Evolutionary conservation across 2,888 invertebrate species (phyloP), one percentile per base, ranked within the genome.

Genomic region (Volucella bombylans): DNA sequence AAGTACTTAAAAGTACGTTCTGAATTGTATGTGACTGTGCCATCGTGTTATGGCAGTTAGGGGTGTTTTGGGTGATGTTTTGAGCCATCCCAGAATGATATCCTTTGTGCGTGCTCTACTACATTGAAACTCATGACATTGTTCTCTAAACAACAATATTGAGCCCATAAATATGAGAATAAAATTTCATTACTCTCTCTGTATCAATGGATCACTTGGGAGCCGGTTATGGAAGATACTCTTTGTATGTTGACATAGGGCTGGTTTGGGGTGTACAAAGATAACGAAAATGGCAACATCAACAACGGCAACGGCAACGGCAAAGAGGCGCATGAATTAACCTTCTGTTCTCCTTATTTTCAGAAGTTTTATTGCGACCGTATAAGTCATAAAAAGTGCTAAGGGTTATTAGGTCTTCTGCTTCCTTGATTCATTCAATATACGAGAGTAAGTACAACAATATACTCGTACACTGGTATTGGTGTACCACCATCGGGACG

Each of bases 371-470:
- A 79, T 83, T 69, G 78, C 47, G 14, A 43, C 50, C 73, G 69
- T 79, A 78, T 78, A 74, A 73, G 82, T 50, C 78, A 57, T 82
- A 77, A 78, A 82, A 73, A 68, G 73, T 71, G 72, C 79, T 83
- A 74, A 83, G 79, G 82, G 82, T 69, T 83, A 83, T 83, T 83
- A 79, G 73, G 78, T 79, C 74, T 83, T 83, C 79, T 83, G 79
- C 55, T 64, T 79, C 52, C 78, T 57, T 69, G 79, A 73, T 57
- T 74, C 64, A 69, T 78, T 67, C 31, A 31, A 52, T 79, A 73
- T 57, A n/a, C n/a, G n/a, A n/a, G n/a, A n/a, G n/a, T n/a, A 73
- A 78, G 67, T 77, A 72, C 61, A 23, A 31, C 31, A n/a, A 31
- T 31, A 6, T 2, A 2, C 23, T 1, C 0, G 6, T 31, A 31